Percentiles rank a stretch among this genome's conserved stretches.
Conservation (phyloP, 2,797 vertebrate species). For the Myoxocephalus aenaeus region DNA sequence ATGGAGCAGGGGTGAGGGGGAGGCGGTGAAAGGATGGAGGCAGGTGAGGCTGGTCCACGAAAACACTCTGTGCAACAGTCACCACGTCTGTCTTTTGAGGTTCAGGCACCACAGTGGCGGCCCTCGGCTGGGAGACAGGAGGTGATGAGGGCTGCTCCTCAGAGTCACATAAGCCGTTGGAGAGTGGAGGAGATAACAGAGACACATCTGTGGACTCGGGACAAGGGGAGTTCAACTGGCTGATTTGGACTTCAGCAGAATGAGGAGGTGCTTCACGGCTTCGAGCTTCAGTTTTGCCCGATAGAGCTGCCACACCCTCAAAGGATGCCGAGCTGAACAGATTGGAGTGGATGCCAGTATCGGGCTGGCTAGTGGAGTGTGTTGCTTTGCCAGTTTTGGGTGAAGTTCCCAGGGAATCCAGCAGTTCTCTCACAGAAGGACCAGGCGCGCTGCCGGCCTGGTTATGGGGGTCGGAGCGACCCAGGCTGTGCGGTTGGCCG, state of each 20-base stretch:
- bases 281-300: constrained; percentile 7
- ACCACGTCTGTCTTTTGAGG: constrained; percentile 57
- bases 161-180: constrained; percentile 79
- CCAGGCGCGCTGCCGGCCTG: constrained; percentile 74
- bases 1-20: constrained; percentile 73
- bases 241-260: constrained; percentile 35
- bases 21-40: constrained; percentile 86
- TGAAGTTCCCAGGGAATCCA: constrained; percentile 73
- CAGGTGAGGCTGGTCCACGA: constrained; percentile 82
- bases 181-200: constrained; percentile 55
- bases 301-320: constrained; percentile 12
- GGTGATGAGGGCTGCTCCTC: constrained; percentile 70
- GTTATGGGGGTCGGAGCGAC: constrained; percentile 78
- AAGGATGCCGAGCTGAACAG: constrained; percentile 44
- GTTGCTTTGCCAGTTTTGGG: constrained; percentile 31
- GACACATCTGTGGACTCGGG: constrained; percentile 46
- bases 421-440: constrained; percentile 90
- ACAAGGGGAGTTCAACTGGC: constrained; percentile 14
- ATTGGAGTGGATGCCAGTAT: constrained; percentile 52
- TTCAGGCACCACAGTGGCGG: constrained; percentile 71
- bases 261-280: constrained; percentile 16
- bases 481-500: constrained; percentile 73
- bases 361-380: constrained; percentile 63
- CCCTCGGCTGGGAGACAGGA: constrained; percentile 66
- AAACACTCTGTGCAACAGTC: constrained; percentile 70